Evolutionary conservation across 2,888 invertebrate species (phyloP).

Genomic region (Glaucopsyche alexis): DNA sequence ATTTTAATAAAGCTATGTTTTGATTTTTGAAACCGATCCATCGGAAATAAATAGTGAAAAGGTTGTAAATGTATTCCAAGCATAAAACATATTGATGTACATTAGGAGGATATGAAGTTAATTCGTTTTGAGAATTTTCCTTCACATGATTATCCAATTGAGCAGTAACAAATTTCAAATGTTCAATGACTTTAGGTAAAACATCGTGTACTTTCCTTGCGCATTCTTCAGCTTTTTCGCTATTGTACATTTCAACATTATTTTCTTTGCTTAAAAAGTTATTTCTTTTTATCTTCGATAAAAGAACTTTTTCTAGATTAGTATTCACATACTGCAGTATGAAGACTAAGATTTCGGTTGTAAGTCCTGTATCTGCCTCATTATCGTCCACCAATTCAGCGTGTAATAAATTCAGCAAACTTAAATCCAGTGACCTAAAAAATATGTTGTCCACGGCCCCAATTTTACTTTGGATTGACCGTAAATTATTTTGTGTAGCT

Average conservation of each 20-base stretch:
- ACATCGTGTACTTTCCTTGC: slow-evolving; percentile 54
- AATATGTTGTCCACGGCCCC: slow-evolving; percentile 51
- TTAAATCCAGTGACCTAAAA: slow-evolving; percentile 58
- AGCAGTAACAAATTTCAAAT: slow-evolving; percentile 53
- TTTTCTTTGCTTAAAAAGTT: slow-evolving; percentile 62
- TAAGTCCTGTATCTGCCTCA: slow-evolving; percentile 50
- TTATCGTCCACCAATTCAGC: slow-evolving; percentile 52
- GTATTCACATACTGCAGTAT: slow-evolving; percentile 56
- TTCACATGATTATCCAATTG: slow-evolving; percentile 51
- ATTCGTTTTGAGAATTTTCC: slow-evolving; percentile 49
- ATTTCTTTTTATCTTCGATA: slow-evolving; percentile 64
- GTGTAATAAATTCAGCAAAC: slow-evolving; percentile 57
- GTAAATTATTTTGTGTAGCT: slow-evolving; percentile 52
- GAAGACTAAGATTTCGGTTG: slow-evolving; percentile 57
- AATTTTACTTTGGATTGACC: slow-evolving; percentile 53
- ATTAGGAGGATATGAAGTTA: slow-evolving; percentile 49
- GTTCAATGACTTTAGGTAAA: slow-evolving; percentile 58
- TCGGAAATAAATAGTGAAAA: slow-evolving; percentile 80
- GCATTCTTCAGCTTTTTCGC: slow-evolving; percentile 58
- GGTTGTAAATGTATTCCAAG: slow-evolving; percentile 76
- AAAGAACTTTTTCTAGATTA: slow-evolving; percentile 55
- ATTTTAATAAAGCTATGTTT: slow-evolving; percentile 58
- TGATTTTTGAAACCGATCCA: slow-evolving; percentile 82
- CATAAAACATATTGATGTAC: slow-evolving; percentile 63
- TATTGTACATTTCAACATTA: slow-evolving; percentile 50